Base-by-base conservation (phyloP, 2,888 invertebrate genomes). In the Therioaphis trifolii region DNA sequence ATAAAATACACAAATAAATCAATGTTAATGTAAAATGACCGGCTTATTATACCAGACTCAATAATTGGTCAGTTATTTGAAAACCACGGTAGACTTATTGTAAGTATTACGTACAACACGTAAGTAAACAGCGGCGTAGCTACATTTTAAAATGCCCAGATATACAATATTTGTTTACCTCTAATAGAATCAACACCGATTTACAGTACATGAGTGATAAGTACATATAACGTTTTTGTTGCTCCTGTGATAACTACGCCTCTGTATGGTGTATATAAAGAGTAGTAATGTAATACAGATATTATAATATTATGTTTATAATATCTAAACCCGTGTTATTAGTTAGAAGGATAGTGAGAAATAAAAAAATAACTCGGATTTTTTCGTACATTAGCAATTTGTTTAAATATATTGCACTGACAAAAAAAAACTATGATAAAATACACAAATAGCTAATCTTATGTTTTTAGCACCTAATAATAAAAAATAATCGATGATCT, bases 391-490 rank as follows among this genome's bases (percentile, higher is more conserved):
- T 68, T 69, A 69, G 55, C 68, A 69, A 55, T 24, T 69, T 66
- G 43, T 66, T 79, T 49, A n/a, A 35, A 24, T 82, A 24, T 82
- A 82, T 82, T 72, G 72, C 72, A 82, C 58, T 55, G 69, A 69
- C 80, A 80, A 12, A 43, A 40, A 68, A 71, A 40, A 61, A 74
- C 46, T 78, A 35, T 82, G 49, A 82, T 74, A 71, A 74, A 82
- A 82, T 72, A 80, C 79, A 80, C 55, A 80, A 71, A 80, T 46
- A 80, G 29, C 46, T 80, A 69, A 58, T 71, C 46, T 71, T 71
- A 63, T 61, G 46, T 80, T 58, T 71, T 82, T 74, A 82, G 82
- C 82, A 82, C 82, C 82, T 82, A 82, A 74, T 72, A 82, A 63
- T 74, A 82, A 27, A 82, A 72, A 74, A 46, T 58, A 43, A 82